Evolutionary conservation across 1,140 invertebrate genomes (phyloP).

Genomic region (Helicoverpa zea): DNA sequence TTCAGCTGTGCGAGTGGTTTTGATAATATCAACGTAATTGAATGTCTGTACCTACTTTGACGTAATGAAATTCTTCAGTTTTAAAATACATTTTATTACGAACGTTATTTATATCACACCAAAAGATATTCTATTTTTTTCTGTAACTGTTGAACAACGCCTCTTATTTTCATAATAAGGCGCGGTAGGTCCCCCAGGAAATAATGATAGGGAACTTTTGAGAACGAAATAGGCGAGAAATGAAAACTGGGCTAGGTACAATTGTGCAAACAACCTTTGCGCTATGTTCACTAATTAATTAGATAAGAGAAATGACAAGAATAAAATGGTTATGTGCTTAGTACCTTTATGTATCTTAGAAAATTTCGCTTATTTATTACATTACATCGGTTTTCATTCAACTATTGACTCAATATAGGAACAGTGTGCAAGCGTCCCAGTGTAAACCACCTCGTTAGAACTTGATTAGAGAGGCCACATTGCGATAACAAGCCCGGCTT

Average conservation of each 20-base stretch:
- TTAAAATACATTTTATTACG: no score
- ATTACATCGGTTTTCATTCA: not conserved
- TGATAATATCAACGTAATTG: no score
- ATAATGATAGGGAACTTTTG: slow-evolving; percentile 33
- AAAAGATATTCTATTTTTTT: no score
- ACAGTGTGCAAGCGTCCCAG: slow-evolving; percentile 33
- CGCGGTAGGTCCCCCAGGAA: slow-evolving; percentile 29
- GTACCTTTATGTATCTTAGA: no score
- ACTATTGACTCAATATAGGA: not conserved
- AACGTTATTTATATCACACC: no score
- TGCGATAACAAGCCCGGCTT: slow-evolving; percentile 58
- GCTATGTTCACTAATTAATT: no score
- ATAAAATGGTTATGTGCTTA: no score
- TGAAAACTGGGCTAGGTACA: not conserved
- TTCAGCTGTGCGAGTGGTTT: no score
- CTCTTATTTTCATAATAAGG: slow-evolving; percentile 37
- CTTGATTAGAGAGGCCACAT: slow-evolving; percentile 68
- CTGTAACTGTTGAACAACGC: not conserved
- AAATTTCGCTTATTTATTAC: not conserved
- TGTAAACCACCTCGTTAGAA: slow-evolving; percentile 65
- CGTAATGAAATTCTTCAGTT: no score
- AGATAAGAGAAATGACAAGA: no score
- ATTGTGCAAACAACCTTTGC: no score
- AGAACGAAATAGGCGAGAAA: slow-evolving; percentile 39
- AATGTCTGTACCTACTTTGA: no score